Evolutionary conservation across 2,888 invertebrate species (phyloP).

Genomic region (Chalcis sispes): DNA sequence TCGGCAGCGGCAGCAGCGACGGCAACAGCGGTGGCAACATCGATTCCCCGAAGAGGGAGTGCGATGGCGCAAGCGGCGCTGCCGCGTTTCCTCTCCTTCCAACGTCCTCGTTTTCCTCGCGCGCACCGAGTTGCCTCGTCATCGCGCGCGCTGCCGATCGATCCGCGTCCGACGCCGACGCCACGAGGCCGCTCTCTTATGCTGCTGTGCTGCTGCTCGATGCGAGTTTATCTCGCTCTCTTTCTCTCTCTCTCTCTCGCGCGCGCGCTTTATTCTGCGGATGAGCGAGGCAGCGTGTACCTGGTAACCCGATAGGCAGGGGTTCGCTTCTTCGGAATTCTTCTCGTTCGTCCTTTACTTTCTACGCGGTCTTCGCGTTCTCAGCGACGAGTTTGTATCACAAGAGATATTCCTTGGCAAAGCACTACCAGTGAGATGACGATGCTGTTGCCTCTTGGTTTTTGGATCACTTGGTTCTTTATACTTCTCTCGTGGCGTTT

Average conservation of each 20-base stretch:
- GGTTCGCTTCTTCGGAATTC: background rate
- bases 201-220: too few relatives aligned
- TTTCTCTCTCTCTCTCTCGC: slow-evolving; percentile 42
- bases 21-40: slow-evolving; percentile 12
- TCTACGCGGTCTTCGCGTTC: too few relatives aligned
- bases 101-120: slow-evolving; percentile 54
- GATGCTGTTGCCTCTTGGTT: too few relatives aligned
- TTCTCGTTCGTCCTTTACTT: background rate
- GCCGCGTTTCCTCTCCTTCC: slow-evolving; percentile 28
- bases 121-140: slow-evolving; percentile 41
- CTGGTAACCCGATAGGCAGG: background rate
- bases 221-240: slow-evolving; percentile 41
- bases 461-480: too few relatives aligned
- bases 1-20: slow-evolving; percentile 7
- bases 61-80: slow-evolving; percentile 5
- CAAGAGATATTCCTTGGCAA: too few relatives aligned
- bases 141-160: slow-evolving; percentile 6
- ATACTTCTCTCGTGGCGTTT: too few relatives aligned
- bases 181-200: too few relatives aligned
- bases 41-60: slow-evolving; percentile 24
- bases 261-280: background rate
- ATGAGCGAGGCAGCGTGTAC: background rate
- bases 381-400: too few relatives aligned
- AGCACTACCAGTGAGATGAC: too few relatives aligned
- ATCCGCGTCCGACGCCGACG: too few relatives aligned